These are phyloP conservation scores for Diadegma fenestrale DNA, from an alignment of 2,888 invertebrate genomes.

Conservation along the genomic window DNA sequence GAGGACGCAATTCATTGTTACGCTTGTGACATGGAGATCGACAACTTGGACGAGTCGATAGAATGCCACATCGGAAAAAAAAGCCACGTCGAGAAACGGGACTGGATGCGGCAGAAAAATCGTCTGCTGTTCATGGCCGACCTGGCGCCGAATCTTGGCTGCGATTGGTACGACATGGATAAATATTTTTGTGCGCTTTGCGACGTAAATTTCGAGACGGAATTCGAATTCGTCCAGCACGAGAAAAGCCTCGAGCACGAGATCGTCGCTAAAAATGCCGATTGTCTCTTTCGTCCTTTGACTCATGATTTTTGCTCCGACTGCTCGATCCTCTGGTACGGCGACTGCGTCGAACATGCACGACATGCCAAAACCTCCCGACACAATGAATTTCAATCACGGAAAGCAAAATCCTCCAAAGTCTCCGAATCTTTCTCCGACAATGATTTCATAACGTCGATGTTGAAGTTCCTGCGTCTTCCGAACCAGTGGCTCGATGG, in stretches of 20 bases:
- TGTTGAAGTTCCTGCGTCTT: neutral
- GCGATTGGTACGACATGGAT: conserved; percentile 53
- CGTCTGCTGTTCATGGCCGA: neutral
- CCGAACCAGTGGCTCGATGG: neutral
- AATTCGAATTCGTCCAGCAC: conserved; percentile 49
- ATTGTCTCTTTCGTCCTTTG: neutral
- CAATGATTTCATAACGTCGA: neutral
- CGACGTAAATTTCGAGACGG: neutral
- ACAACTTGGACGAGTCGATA: conserved; percentile 9
- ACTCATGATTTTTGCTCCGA: conserved; percentile 25
- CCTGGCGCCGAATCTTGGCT: neutral
- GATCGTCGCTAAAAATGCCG: neutral
- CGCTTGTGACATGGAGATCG: conserved; percentile 68
- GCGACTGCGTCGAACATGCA: conserved; percentile 40
- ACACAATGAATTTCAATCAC: conserved; percentile 24
- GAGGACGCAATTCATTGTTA: conserved; percentile 70
- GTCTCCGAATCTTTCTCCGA: neutral
- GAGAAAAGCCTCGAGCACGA: conserved; percentile 12
- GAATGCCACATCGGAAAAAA: neutral
- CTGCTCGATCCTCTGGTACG: conserved; percentile 62
- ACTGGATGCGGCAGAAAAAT: neutral
- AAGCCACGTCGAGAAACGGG: neutral
- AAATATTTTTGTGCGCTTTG: conserved; percentile 58
- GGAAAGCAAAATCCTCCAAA: neutral
- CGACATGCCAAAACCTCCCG: conserved; percentile 38